Evolutionary conservation across 2,113 vertebrate genomes (phyloP), one percentile per base, ranked within the genome.

Genomic region (Smithornis capensis): DNA sequence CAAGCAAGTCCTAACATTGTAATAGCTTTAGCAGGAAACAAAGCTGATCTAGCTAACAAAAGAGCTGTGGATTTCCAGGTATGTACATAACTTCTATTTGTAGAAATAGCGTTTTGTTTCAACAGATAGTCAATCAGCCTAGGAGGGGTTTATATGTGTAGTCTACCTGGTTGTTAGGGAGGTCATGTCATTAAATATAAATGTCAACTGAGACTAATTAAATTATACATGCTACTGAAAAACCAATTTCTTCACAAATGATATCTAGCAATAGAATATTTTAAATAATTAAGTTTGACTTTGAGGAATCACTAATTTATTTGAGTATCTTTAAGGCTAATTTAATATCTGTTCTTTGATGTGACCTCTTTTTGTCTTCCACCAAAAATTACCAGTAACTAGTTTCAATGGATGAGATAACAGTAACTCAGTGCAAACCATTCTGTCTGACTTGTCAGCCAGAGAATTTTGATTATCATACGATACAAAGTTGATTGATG

Each of bases 1-100:
- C 99, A 99, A 99, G 99, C 99, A 97, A 99, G 99, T 97, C 99
- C 99, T 94, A 99, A 99, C 95, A 99, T 99, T 96, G 99, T 99
- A 98, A 99, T 99, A 99, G 99, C 99, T 92, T 98, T 99, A 98
- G 99, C 99, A 88, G 99, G 99, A 97, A 99, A 99, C 98, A 99
- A 99, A 98, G 99, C 99, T 60, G 99, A 99, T 92, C 98, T 99
- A 87, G 98, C 99, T 89, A 99, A 98, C 98, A 99, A 99, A 98
- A 99, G 99, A 98, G 98, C 99, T 87, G 98, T 99, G 95, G 99
- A 99, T 98, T 99, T 99, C 96, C 99, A 99, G 99, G 99, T 99
- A 98, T 65, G 99, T 98, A 42, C 19, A 14, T 93, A 64, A 50
- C 31, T 87, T 94, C 31, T 92, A 18, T 80, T 73, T 15, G 52